Conservation (phyloP, 2,113 vertebrate genomes). For the Saccopteryx leptura region DNA sequence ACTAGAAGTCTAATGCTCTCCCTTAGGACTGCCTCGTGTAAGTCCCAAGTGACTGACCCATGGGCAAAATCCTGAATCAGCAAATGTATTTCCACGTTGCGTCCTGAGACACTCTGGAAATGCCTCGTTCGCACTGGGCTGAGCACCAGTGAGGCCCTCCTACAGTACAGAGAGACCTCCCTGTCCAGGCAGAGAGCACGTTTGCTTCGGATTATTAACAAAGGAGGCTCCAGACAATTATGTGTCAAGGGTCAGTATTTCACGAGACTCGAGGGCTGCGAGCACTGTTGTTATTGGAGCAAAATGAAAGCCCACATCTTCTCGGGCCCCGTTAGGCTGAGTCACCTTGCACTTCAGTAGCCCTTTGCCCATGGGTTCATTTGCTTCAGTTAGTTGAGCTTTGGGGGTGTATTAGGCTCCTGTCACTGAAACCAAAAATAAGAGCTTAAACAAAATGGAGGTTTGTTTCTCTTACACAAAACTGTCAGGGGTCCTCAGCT, state of each 20-base stretch:
- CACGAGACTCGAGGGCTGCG: not conserved
- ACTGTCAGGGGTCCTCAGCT: not conserved
- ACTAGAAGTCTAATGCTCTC: not conserved
- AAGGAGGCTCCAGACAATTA: not conserved
- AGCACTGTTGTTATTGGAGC: not conserved
- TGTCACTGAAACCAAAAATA: conserved; percentile 55
- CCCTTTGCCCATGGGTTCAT: not conserved
- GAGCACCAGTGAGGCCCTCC: not conserved
- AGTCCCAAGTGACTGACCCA: not conserved
- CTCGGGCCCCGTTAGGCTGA: not conserved
- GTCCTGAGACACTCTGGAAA: not conserved
- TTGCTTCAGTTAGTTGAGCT: not conserved
- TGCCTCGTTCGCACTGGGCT: not conserved
- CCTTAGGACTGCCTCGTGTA: not conserved
- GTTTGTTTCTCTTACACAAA: not conserved
- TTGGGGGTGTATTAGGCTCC: not conserved
- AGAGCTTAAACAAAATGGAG: not conserved
- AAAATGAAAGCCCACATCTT: not conserved
- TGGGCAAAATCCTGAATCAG: not conserved
- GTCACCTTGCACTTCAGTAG: not conserved
- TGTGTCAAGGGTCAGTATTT: not conserved
- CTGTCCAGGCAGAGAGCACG: not conserved
- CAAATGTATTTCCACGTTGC: not conserved
- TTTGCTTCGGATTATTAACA: not conserved
- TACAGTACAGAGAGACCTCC: not conserved